Evolutionary conservation across 2,797 vertebrate species (phyloP).

Genomic region (Ctenosaura bakeri): DNA sequence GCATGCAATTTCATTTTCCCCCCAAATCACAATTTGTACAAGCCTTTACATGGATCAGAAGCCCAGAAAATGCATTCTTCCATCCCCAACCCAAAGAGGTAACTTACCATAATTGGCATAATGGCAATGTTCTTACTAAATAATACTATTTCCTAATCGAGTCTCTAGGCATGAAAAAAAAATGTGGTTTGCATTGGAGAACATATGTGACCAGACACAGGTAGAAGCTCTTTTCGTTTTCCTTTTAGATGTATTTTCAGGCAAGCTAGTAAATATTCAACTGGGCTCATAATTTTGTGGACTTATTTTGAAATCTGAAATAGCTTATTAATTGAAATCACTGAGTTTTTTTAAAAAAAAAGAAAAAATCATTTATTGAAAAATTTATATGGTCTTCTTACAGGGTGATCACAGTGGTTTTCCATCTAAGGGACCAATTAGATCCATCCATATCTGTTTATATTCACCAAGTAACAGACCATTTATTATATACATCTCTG

Average conservation of each 20-base stretch:
- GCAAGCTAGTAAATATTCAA: neutral
- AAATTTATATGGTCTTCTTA: neutral
- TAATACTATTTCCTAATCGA: neutral
- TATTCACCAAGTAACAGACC: neutral
- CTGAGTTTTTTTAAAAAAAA: neutral
- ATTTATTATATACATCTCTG: neutral
- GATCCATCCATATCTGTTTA: neutral
- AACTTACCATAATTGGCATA: neutral
- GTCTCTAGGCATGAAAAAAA: neutral
- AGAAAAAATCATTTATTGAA: neutral
- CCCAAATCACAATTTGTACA: neutral
- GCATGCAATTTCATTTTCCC: neutral
- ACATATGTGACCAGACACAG: neutral
- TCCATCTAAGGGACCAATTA: neutral
- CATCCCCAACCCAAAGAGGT: neutral
- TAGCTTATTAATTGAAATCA: neutral
- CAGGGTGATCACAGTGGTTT: neutral
- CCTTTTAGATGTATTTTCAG: neutral
- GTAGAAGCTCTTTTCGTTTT: too few species aligned
- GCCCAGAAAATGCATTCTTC: neutral
- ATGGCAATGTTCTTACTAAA: neutral
- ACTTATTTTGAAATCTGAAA: neutral
- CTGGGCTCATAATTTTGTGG: neutral
- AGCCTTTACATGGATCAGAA: conserved; percentile 23
- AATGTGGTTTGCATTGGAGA: too few species aligned